Conservation (phyloP, 2,888 invertebrate species). For the Athripsodes cinereus region DNA sequence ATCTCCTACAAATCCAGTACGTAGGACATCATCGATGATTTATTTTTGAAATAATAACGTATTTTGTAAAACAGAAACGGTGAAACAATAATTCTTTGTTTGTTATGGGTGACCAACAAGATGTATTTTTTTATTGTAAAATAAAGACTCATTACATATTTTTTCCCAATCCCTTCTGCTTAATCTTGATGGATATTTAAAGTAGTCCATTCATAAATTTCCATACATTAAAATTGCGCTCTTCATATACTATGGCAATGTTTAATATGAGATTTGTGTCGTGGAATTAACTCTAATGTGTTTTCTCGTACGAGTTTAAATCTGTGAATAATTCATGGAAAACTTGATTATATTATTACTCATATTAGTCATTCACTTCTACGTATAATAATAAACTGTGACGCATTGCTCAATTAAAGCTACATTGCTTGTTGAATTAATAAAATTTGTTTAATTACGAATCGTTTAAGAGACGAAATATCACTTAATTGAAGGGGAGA, state of each 20-base stretch:
- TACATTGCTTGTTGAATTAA: constrained; percentile 12
- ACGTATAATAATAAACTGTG: constrained; percentile 10
- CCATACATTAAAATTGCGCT: no score
- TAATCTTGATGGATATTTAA: no score
- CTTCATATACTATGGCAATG: constrained; percentile 6
- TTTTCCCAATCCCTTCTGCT: no score
- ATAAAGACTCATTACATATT: neutral
- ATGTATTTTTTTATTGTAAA: no score
- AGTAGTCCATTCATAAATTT: no score
- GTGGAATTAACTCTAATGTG: constrained; percentile 18
- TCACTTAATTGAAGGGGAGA: constrained; percentile 9
- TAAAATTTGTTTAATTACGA: constrained; percentile 6
- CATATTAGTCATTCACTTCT: constrained; percentile 14
- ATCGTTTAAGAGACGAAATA: constrained; percentile 6
- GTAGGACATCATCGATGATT: no score
- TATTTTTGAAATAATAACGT: no score
- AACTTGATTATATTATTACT: constrained; percentile 11
- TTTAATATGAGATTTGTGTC: constrained; percentile 11
- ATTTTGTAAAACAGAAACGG: no score
- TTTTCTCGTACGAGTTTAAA: constrained; percentile 15
- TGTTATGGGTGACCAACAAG: no score
- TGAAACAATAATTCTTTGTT: no score
- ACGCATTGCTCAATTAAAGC: constrained; percentile 13
- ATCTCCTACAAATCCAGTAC: no score
- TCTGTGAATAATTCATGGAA: constrained; percentile 15